Percentiles rank a stretch among this genome's conserved stretches.
Conservation (phyloP, 2,797 vertebrate species). For the Phoebastria nigripes region DNA sequence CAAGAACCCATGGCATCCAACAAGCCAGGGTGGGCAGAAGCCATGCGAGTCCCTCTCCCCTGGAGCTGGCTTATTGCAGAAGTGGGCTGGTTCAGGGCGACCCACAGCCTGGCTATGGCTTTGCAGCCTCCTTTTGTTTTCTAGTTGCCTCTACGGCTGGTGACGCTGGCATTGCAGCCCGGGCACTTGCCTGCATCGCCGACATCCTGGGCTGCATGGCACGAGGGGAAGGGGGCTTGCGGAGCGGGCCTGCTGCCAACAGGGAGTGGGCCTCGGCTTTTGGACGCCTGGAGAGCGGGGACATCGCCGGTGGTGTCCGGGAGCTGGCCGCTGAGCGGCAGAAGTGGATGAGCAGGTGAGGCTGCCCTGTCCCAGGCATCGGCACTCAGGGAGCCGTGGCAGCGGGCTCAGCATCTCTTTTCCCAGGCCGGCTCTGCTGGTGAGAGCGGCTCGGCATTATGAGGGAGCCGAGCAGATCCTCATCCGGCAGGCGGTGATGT, state of each 20-base stretch:
- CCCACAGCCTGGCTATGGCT: neutral
- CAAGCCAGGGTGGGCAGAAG: neutral
- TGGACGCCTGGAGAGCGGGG: conserved; percentile 76
- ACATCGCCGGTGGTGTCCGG: conserved; percentile 76
- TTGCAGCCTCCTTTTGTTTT: neutral
- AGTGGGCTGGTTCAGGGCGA: neutral
- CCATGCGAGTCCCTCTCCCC: rapidly evolving
- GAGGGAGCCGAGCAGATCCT: conserved; percentile 92
- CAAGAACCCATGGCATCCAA: neutral
- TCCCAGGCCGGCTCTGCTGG: conserved; percentile 84
- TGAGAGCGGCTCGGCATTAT: conserved; percentile 91
- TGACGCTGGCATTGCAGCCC: conserved; percentile 81
- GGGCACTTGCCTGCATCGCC: conserved; percentile 87
- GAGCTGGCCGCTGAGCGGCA: conserved; percentile 80
- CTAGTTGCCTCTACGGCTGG: conserved; percentile 78
- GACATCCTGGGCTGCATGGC: conserved; percentile 92
- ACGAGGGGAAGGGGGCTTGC: conserved; percentile 82
- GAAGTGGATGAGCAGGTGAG: conserved; percentile 88
- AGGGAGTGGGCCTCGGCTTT: conserved; percentile 85
- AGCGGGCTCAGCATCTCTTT: neutral
- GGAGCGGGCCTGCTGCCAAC: conserved; percentile 92
- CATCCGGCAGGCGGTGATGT: conserved; percentile 88
- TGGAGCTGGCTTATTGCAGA: neutral
- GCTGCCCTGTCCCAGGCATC: rapidly evolving
- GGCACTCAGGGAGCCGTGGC: rapidly evolving